Base-by-base conservation (phyloP, 2,888 invertebrate species). In the Ellobium chinense region DNA sequence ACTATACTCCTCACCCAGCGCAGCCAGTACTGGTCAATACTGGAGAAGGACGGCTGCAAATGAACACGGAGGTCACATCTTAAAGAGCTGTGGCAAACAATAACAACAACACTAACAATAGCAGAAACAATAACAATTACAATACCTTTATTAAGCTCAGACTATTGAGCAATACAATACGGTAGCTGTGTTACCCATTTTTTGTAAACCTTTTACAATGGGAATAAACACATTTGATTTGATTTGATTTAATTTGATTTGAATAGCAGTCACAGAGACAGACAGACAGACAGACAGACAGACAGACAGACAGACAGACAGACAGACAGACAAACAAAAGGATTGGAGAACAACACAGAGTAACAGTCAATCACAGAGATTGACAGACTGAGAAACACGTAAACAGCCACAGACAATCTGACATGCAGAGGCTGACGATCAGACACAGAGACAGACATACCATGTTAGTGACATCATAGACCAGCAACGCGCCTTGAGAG, bases 21-120 rank as follows among this genome's bases (percentile, higher is more conserved):
- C 7, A 76, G 31, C 76, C 76, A 76, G 76, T 66, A 76, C 36
- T 56, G 66, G n/a, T 68, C 65, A 24, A 76, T n/a, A n/a, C 37
- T 76, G 76, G 36, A 21, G 46, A 76, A 76, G 21, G 34, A 34
- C 2, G 76, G 1, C 76, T 76, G 62, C 1, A 27, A 14, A 65
- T n/a, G 18, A 46, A 46, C 46, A 46, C 9, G 46, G 18, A 18
- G 18, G 46, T 46, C 7, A n/a, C n/a, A n/a, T n/a, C n/a, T n/a
- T n/a, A n/a, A n/a, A n/a, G n/a, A n/a, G n/a, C n/a, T n/a, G 46
- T 12, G 46, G 46, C 18, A 46, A 7, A 46, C 18, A 46, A 46
- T 12, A 18, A 46, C 18, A 46, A 12, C 7, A 18, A 46, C 46
- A 46, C 9, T 9, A 12, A 46, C 46, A 46, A 12, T 12, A 7